Percentiles rank a stretch among this genome's conserved stretches.
Conservation (phyloP, 1,140 invertebrate species). For the Pseudomyrmex sp. region DNA sequence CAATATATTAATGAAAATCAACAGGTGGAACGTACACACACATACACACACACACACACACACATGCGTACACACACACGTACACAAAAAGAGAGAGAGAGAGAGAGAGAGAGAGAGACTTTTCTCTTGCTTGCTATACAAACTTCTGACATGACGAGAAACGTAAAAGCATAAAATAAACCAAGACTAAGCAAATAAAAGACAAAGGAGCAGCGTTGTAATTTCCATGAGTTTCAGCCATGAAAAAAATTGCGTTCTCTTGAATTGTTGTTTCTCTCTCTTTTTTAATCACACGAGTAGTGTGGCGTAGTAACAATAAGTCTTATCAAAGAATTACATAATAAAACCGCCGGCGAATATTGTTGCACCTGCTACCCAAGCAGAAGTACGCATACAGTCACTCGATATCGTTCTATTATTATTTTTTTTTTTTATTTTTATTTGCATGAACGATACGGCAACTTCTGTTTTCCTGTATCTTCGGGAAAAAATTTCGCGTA, state of each 20-base stretch:
- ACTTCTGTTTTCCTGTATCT: not conserved
- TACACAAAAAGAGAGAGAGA: too few relatives aligned
- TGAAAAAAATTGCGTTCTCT: not conserved
- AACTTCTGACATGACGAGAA: not conserved
- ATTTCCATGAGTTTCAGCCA: not conserved
- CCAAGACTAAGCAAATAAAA: too few relatives aligned
- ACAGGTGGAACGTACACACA: not conserved
- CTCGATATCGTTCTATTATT: not conserved
- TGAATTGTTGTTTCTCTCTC: not conserved
- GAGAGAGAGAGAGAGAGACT: not conserved
- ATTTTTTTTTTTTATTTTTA: not conserved
- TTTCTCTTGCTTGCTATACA: too few relatives aligned
- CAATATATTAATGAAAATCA: conserved; percentile 38
- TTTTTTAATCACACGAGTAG: not conserved
- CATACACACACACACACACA: too few relatives aligned
- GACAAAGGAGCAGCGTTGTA: not conserved
- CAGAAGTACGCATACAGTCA: not conserved
- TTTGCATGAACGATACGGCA: not conserved
- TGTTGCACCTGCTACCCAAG: not conserved
- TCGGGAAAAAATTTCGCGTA: not conserved
- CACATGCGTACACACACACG: too few relatives aligned
- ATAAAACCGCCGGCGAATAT: not conserved
- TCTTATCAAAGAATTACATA: not conserved
- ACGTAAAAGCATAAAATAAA: not conserved
- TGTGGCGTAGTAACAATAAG: too few relatives aligned